Base-by-base conservation (phyloP, 2,113 vertebrate genomes). In the Apodemus speciosus region DNA sequence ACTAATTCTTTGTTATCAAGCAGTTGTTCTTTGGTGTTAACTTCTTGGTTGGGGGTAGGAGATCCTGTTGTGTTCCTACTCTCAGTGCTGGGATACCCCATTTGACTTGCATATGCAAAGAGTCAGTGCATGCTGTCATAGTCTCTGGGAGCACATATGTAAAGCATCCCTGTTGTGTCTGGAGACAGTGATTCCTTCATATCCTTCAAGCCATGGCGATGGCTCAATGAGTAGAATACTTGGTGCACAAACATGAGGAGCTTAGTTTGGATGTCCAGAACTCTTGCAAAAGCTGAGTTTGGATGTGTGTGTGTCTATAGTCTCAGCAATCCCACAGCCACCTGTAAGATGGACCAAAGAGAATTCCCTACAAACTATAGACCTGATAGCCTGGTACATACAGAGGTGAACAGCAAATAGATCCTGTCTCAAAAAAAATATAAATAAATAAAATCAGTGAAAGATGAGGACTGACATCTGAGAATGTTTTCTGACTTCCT, bases 41-140 rank as follows among this genome's bases (percentile, higher is more conserved):
- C 49, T 23, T 79, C 18, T 53, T 76, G 25, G 43, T 49, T 79
- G n/a, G 49, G 32, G 1, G 35, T 79, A 20, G 9, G 18, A 53
- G 32, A 23, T 56, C 20, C 32, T 0, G 0, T 35, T 18, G 7
- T 2, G 1, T 51, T 3, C 49, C 30, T 14, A 20, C 32, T 71
- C 9, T 23, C 32, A 79, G 18, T 56, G 5, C 9, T 79, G 32
- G 32, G 32, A 53, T n/a, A 20, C 18, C 18, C 32, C 32, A n/a
- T 56, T 56, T n/a, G 35, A 5, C 20, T 79, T 79, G 18, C 23
- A n/a, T 79, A 18, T 53, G 9, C 35, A n/a, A 35, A n/a, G 32
- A 35, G 49, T 15, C 32, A n/a, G 49, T 51, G 49, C 49, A 23
- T 56, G 49, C 49, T 79, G 5, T 5, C 20, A 23, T 3, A 10